These are phyloP conservation scores for Phortica magna DNA, from an alignment of 2,888 invertebrate genomes.

Conservation along the genomic window DNA sequence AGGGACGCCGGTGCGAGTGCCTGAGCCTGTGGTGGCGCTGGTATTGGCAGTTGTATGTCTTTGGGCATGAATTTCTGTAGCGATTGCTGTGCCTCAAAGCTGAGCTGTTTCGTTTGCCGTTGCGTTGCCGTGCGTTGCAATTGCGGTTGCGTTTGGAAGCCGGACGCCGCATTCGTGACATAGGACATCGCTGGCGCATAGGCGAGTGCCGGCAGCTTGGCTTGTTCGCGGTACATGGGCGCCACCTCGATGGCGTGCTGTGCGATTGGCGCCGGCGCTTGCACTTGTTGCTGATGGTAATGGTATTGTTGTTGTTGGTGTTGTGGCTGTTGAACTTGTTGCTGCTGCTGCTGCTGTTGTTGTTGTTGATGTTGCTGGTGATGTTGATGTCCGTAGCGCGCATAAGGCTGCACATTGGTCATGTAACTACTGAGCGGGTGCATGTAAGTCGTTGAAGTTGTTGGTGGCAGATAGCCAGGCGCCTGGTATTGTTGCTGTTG, in stretches of 20 bases:
- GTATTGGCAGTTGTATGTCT: conserved; percentile 61
- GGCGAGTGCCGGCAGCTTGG: conserved; percentile 56
- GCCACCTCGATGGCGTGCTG: conserved; percentile 56
- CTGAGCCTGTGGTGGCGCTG: conserved; percentile 11
- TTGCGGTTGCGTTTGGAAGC: not conserved
- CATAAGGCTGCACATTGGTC: conserved; percentile 65
- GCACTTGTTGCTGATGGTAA: conserved; percentile 39
- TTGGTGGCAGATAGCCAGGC: conserved; percentile 45
- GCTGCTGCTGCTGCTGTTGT: conserved; percentile 47
- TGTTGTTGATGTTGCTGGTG: not conserved
- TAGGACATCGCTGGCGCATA: conserved; percentile 65
- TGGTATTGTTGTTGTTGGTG: conserved; percentile 48
- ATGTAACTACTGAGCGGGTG: conserved; percentile 68
- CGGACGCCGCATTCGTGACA: conserved; percentile 46
- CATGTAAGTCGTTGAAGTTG: conserved; percentile 47
- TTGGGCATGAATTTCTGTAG: conserved; percentile 67
- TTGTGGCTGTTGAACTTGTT: conserved; percentile 25
- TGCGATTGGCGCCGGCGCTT: conserved; percentile 26
- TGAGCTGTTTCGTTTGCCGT: conserved; percentile 39
- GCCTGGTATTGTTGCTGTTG: conserved; percentile 30
- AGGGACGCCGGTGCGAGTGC: not conserved
- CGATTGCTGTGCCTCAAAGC: conserved; percentile 57
- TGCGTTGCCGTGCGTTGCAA: not conserved
- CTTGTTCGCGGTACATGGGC: conserved; percentile 63
- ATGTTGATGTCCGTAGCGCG: conserved; percentile 52